These are phyloP conservation scores for Acleris holmiana DNA, from an alignment of 2,888 invertebrate species.

Conservation along the genomic window DNA sequence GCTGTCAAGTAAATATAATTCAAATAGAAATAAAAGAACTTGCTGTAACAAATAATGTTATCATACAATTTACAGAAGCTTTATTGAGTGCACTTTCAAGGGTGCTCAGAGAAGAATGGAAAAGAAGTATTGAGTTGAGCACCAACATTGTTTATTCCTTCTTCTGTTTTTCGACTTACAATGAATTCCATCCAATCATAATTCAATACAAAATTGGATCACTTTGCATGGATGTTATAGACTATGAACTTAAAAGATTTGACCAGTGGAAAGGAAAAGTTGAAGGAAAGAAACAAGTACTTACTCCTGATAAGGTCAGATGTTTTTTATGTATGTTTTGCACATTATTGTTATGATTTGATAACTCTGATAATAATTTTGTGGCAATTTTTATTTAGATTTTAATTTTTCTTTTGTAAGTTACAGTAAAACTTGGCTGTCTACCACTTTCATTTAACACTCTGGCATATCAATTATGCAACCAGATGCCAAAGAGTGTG, in stretches of 20 bases:
- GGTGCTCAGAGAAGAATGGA: constrained; percentile 98
- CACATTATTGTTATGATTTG: too few species aligned
- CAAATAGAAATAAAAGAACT: too few species aligned
- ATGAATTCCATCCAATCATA: constrained; percentile 97
- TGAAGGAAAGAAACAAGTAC: constrained; percentile 75
- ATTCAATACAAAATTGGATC: constrained; percentile 99
- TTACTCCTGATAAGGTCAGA: constrained; percentile 76
- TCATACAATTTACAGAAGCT: constrained; percentile 87
- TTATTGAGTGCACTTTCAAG: constrained; percentile 97
- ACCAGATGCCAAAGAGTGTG: too few species aligned
- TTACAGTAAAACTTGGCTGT: too few species aligned
- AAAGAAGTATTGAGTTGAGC: constrained; percentile 96
- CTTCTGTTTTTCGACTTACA: constrained; percentile 98
- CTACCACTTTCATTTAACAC: too few species aligned
- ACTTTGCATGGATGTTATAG: constrained; percentile 97
- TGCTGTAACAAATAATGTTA: constrained; percentile 1
- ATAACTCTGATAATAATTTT: too few species aligned
- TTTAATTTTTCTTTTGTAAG: too few species aligned
- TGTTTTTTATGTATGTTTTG: too few species aligned
- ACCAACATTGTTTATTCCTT: constrained; percentile 98
- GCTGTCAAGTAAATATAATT: too few species aligned
- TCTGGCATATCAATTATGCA: too few species aligned
- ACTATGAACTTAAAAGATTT: constrained; percentile 96
- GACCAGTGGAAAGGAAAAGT: constrained; percentile 93
- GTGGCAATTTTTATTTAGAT: too few species aligned